Evolutionary conservation across 2,113 vertebrate species (phyloP).

Genomic region (Oryzias javanicus): DNA sequence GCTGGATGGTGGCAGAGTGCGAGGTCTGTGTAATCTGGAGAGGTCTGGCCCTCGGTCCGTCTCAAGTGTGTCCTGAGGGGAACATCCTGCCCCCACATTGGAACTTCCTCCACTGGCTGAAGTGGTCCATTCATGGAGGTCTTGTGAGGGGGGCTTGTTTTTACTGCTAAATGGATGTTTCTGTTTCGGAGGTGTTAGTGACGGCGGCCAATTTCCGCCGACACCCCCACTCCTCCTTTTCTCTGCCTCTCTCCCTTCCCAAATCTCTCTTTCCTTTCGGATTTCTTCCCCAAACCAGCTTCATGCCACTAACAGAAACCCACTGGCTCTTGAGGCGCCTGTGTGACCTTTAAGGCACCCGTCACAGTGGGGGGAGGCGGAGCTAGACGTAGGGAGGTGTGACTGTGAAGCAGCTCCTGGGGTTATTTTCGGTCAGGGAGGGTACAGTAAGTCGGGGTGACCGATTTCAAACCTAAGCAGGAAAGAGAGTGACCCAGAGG

Average conservation of each 20-base stretch:
- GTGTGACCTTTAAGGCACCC: slow-evolving; percentile 43
- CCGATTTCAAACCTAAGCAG: no score
- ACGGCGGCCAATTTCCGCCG: slow-evolving; percentile 52
- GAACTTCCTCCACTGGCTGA: slow-evolving; percentile 65
- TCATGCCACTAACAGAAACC: slow-evolving; percentile 2
- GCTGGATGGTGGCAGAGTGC: slow-evolving; percentile 47
- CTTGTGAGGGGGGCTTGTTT: slow-evolving; percentile 64
- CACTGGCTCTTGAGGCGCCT: slow-evolving; percentile 12
- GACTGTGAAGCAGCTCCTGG: neutral
- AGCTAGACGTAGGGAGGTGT: slow-evolving; percentile 5
- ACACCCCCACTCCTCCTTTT: neutral
- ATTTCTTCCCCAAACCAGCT: neutral
- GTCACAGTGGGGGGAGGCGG: slow-evolving; percentile 4
- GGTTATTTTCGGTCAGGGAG: neutral
- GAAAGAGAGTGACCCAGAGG: neutral
- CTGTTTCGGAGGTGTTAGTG: slow-evolving; percentile 68
- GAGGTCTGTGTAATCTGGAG: slow-evolving; percentile 54
- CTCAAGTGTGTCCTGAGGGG: slow-evolving; percentile 69
- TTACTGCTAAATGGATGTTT: slow-evolving; percentile 70
- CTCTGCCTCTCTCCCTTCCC: neutral
- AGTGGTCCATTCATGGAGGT: slow-evolving; percentile 70
- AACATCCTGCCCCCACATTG: slow-evolving; percentile 70
- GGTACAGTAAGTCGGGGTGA: no score
- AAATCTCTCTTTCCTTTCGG: neutral
- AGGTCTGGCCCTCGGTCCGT: slow-evolving; percentile 28